Conservation (phyloP, 2,888 invertebrate species). For the Callyntrura sp. region DNA sequence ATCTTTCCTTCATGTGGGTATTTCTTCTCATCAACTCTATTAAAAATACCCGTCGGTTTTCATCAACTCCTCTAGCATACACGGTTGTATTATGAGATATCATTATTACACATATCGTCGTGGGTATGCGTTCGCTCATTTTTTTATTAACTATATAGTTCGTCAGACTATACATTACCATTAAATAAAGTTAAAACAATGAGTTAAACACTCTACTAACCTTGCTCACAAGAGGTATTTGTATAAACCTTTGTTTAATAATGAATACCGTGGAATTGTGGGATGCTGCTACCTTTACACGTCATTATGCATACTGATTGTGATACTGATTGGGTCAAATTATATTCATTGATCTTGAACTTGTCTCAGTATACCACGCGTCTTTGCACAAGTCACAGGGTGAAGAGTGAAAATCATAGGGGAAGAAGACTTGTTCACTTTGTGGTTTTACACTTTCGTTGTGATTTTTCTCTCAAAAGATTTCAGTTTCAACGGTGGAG, state of each 20-base stretch:
- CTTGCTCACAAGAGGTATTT: conserved; percentile 34
- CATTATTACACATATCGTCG: neutral
- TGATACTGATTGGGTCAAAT: conserved; percentile 69
- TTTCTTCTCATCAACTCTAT: neutral
- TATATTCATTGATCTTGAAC: conserved; percentile 36
- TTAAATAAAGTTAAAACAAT: conserved; percentile 52
- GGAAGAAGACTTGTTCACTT: conserved; percentile 38
- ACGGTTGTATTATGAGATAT: neutral
- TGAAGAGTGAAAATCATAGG: neutral
- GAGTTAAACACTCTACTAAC: conserved; percentile 68
- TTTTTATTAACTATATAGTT: neutral
- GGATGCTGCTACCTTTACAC: conserved; percentile 4
- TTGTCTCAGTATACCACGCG: conserved; percentile 64
- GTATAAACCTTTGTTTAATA: conserved; percentile 1
- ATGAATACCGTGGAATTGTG: neutral
- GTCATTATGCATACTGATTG: conserved; percentile 24
- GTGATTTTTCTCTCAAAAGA: neutral
- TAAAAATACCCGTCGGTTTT: neutral
- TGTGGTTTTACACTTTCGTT: conserved; percentile 11
- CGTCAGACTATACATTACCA: neutral
- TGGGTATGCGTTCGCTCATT: neutral
- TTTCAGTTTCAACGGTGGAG: conserved; percentile 49
- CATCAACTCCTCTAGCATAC: neutral
- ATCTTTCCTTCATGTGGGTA: neutral
- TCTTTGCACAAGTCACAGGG: conserved; percentile 59